Conservation (phyloP, 92 coral and sea anemone genomes). For the Actinernus sp. region DNA sequence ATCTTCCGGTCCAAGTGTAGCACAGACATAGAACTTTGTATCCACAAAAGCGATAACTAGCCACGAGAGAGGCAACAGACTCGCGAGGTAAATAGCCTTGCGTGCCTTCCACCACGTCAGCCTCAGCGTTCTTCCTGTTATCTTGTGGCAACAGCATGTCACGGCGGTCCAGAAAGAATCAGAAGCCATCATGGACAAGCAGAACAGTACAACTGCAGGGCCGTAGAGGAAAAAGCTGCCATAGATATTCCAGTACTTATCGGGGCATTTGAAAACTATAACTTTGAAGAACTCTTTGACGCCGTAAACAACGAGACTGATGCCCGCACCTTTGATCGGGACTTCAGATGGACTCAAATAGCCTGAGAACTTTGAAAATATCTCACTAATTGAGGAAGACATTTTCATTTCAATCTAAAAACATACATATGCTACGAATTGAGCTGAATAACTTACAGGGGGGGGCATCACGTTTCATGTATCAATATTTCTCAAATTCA, state of each 20-base stretch:
- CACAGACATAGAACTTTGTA: conserved; percentile 49
- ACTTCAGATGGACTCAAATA: no score
- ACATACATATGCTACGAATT: no score
- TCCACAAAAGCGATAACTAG: conserved; percentile 56
- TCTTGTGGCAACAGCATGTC: conserved; percentile 50
- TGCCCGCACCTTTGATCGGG: conserved; percentile 40
- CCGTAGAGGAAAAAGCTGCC: conserved; percentile 55
- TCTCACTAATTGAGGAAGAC: no score
- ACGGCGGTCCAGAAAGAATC: conserved; percentile 51
- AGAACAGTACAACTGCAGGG: conserved; percentile 49
- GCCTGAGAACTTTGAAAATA: no score
- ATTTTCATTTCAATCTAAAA: no score
- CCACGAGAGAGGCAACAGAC: conserved; percentile 60
- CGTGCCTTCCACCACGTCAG: conserved; percentile 37
- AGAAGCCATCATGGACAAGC: conserved; percentile 54
- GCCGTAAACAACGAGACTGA: conserved; percentile 36
- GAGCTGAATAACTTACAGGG: no score
- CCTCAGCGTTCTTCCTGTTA: no score
- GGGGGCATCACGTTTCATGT: no score
- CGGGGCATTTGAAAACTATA: conserved; percentile 56
- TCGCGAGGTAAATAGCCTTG: conserved; percentile 30
- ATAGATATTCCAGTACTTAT: conserved; percentile 31
- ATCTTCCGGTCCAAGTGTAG: conserved; percentile 47
- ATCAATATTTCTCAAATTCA: no score
- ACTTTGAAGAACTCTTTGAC: conserved; percentile 57